Evolutionary conservation across 2,888 invertebrate genomes (phyloP), one percentile per base, ranked within the genome.

Genomic region (Tubulanus polymorphus): DNA sequence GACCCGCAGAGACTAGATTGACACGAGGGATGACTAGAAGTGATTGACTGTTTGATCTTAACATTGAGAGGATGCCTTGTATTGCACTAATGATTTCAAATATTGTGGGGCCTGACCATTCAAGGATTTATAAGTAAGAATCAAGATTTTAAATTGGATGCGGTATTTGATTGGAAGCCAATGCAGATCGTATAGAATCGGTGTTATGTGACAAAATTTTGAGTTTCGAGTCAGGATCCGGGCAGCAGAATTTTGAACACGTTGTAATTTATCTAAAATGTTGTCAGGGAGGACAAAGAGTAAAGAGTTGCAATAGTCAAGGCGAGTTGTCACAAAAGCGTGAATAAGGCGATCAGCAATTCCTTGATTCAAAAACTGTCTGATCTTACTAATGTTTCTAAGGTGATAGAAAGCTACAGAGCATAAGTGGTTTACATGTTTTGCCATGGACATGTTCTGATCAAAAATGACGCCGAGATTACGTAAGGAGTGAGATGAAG

Each of bases 181-280:
- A 41, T 41, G 41, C 3, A 41, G 41, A 18, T 41, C 41, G 23
- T 41, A 18, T 15, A 41, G 23, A 15, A 41, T 23, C 18, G 41
- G 41, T 20, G 41, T 41, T 8, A 41, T 41, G 15, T 41, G 41
- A 23, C 23, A 18, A 15, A 41, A 41, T 15, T 41, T 41, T 20
- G 41, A 18, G 23, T 18, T 41, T 15, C 41, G 18, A 41, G 20
- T 41, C 20, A 41, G 18, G 41, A 41, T 23, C 41, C 41, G 18
- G 41, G 41, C 41, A 20, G 41, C 41, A 20, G 41, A 18, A 23
- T 41, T 41, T 23, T 41, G 41, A 41, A 41, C 41, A 18, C 41
- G 41, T 23, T 41, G 41, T 41, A 41, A 15, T 41, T 23, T 41
- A 41, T 41, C 41, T 20, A 15, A 20, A 8, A 23, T 20, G 23